Base-by-base conservation (phyloP, 2,797 vertebrate genomes). In the Orestias chungarensis region DNA sequence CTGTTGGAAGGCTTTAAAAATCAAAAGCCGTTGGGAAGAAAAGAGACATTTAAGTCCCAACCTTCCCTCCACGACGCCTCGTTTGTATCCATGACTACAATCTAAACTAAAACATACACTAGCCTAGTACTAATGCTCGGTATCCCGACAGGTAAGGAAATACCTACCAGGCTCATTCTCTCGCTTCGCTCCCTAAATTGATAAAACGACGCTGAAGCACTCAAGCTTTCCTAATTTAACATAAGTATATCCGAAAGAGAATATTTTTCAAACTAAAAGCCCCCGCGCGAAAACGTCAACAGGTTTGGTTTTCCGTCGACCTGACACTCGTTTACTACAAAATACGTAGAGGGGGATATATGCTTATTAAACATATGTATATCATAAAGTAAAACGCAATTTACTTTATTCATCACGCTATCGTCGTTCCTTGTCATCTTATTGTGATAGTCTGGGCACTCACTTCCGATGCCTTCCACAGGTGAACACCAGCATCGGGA, bases 41-140 rank as follows among this genome's bases (percentile, higher is more conserved):
- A 66, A 76, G 82, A 79, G 59, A 79, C 1, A 80, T 91, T 89
- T 91, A 92, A 92, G 91, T 77, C 85, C 88, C 91, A 77, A 71
- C 88, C 79, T 88, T 77, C 64, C 44, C 74, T 83, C 87, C 86
- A 62, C 77, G 68, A 38, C 72, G 86, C 52, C 55, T 46, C 70
- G 72, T 7, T 81, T 68, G 65, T 0, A 69, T 62, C 75, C 90
- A 91, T 91, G 81, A 62, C 68, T 42, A 59, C 17, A 59, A 27
- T 43, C 55, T 70, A 82, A 50, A 81, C 75, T 78, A 33, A 62
- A 6, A 18, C n/a, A 11, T 52, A 69, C 23, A 14, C 6, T 11
- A n/a, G n/a, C n/a, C n/a, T n/a, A 42, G 66, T 10, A 46, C 31
- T 25, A 73, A 59, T 77, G 55, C 44, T 65, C 82, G 73, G 70